phyloP scores from a whole-genome alignment of 2,797 vertebrate species.

The Pogoniulus pusillus region DNA sequence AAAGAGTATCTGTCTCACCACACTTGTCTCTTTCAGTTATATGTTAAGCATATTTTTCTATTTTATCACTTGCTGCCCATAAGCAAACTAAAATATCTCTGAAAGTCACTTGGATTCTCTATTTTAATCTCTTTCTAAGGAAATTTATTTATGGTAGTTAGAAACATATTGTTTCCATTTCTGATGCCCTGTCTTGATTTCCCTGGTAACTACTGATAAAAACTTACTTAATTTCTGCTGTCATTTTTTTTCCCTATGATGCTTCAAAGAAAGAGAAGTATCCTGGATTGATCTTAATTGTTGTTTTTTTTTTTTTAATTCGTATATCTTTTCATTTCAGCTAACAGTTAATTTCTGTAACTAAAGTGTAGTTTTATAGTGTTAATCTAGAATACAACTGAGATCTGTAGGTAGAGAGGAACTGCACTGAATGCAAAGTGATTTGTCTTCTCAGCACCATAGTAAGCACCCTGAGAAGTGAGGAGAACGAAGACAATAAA shows the following conservation, averaged over 20 bases:
- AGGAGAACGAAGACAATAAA: background rate
- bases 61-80: background rate
- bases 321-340: background rate
- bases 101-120: background rate
- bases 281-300: background rate
- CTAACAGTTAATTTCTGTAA: background rate
- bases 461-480: background rate
- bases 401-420: background rate
- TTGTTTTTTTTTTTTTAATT: background rate
- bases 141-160: background rate
- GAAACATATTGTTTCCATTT: slow-evolving; percentile 2
- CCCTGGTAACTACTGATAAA: background rate
- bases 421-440: background rate
- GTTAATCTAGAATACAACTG: background rate
- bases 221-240: background rate
- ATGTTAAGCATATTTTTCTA: background rate
- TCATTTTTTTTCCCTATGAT: background rate
- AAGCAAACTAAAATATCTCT: background rate
- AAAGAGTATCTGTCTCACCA: background rate
- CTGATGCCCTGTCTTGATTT: background rate
- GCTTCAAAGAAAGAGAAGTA: background rate
- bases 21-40: background rate
- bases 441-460: background rate
- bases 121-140: background rate
- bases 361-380: too few relatives aligned